Conservation (phyloP, 2,888 invertebrate species). For the Agrotis clavis region DNA sequence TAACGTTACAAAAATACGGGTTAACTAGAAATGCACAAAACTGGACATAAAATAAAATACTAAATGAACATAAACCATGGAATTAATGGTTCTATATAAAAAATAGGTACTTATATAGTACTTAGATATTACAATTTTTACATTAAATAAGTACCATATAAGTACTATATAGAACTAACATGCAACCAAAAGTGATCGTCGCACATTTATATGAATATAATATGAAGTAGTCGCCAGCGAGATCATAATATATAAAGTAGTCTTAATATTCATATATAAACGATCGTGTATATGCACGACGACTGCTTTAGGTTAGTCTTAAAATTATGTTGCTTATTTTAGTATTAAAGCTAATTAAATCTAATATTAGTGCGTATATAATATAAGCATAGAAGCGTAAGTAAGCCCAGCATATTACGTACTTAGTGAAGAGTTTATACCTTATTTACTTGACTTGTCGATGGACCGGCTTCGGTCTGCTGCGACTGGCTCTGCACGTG, state of each 20-base stretch:
- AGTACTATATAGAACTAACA: no score
- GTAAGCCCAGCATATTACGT: not conserved
- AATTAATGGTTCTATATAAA: no score
- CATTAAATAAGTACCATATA: no score
- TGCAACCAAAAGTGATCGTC: no score
- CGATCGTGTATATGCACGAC: not conserved
- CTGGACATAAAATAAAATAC: not conserved
- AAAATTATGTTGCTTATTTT: no score
- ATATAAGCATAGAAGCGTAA: slow-evolving; percentile 8
- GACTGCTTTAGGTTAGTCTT: not conserved
- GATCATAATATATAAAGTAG: no score
- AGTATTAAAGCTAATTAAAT: no score
- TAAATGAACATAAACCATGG: not conserved
- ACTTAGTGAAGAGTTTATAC: slow-evolving; percentile 18
- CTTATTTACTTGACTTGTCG: slow-evolving; percentile 66
- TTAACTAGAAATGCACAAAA: slow-evolving; percentile 15
- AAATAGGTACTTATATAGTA: no score
- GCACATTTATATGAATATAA: no score
- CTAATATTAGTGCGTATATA: no score
- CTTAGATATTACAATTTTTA: no score
- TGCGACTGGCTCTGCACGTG: slow-evolving; percentile 90
- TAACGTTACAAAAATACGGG: slow-evolving; percentile 28
- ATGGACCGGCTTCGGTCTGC: slow-evolving; percentile 69
- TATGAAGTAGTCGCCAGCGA: no score
- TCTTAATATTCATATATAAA: not conserved